phyloP scores from a whole-genome alignment of 1,140 invertebrate genomes.

The Galleria mellonella region DNA sequence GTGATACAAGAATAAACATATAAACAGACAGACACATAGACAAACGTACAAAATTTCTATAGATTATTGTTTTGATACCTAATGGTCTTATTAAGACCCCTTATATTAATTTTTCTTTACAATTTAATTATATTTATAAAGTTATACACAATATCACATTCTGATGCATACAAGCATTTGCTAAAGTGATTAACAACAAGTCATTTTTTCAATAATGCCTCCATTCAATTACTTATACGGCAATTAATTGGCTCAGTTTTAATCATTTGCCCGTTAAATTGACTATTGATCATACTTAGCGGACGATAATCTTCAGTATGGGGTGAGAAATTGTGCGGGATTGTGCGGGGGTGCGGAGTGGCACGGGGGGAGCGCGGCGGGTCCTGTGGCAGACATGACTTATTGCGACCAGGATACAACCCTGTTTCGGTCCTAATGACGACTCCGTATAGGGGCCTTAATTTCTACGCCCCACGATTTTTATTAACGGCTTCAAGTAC shows the following conservation, averaged over 20 bases:
- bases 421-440: slow-evolving; percentile 68
- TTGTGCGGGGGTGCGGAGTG: slow-evolving; percentile 16
- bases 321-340: slow-evolving; percentile 40
- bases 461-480: slow-evolving; percentile 69
- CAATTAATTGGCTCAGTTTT: slow-evolving; percentile 31
- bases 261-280: slow-evolving; percentile 48
- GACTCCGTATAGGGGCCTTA: slow-evolving; percentile 59
- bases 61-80: too few relatives aligned
- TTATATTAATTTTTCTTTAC: too few relatives aligned
- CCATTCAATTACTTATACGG: slow-evolving; percentile 8
- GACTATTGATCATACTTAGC: slow-evolving; percentile 60
- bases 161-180: too few relatives aligned
- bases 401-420: slow-evolving; percentile 68
- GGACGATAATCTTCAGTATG: slow-evolving; percentile 44
- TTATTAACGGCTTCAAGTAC: slow-evolving; percentile 64
- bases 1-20: too few relatives aligned
- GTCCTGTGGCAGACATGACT: slow-evolving; percentile 66
- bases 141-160: too few relatives aligned
- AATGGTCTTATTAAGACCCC: too few relatives aligned
- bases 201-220: too few relatives aligned
- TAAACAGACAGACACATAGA: too few relatives aligned
- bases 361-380: slow-evolving; percentile 23
- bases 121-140: too few relatives aligned
- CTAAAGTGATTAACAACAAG: too few relatives aligned
- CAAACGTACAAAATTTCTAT: too few relatives aligned